phyloP scores from a whole-genome alignment of 2,888 invertebrate genomes.

The Sepioteuthis lessoniana region DNA sequence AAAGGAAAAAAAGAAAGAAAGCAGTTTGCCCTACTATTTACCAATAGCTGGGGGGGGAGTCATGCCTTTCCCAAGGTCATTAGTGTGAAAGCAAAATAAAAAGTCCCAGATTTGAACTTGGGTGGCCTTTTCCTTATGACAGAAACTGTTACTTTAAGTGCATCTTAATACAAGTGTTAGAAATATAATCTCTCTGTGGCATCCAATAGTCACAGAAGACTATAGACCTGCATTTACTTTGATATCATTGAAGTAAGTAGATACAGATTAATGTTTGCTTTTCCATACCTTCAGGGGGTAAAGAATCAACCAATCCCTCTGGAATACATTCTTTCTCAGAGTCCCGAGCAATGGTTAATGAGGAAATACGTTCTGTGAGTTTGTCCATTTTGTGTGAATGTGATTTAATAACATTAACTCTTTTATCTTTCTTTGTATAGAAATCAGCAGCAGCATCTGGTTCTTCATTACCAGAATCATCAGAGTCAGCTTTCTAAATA shows the following conservation, averaged over 20 bases:
- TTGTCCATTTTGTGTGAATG: constrained; percentile 75
- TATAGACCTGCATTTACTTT: no score
- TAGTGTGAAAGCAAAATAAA: no score
- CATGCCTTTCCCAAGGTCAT: no score
- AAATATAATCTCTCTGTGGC: no score
- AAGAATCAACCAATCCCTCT: constrained; percentile 81
- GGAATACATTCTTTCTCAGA: constrained; percentile 78
- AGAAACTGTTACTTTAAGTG: no score
- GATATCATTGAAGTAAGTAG: not conserved
- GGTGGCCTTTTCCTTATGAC: no score
- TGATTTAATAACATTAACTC: constrained; percentile 52
- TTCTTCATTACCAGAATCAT: constrained; percentile 95
- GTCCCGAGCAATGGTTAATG: constrained; percentile 78
- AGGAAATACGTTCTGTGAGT: constrained; percentile 80
- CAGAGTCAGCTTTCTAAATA: constrained; percentile 85
- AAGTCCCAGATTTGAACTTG: no score
- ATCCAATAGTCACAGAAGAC: no score
- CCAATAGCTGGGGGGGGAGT: no score
- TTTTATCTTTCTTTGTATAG: constrained; percentile 63
- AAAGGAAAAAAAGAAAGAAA: no score
- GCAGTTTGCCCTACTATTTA: no score
- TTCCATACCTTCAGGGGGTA: constrained; percentile 83
- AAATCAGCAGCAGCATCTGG: constrained; percentile 81
- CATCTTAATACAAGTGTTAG: no score
- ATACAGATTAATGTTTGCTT: not conserved